These are phyloP conservation scores for Protobothrops flavoviridis DNA, from an alignment of 2,113 vertebrate species.

Conservation along the genomic window DNA sequence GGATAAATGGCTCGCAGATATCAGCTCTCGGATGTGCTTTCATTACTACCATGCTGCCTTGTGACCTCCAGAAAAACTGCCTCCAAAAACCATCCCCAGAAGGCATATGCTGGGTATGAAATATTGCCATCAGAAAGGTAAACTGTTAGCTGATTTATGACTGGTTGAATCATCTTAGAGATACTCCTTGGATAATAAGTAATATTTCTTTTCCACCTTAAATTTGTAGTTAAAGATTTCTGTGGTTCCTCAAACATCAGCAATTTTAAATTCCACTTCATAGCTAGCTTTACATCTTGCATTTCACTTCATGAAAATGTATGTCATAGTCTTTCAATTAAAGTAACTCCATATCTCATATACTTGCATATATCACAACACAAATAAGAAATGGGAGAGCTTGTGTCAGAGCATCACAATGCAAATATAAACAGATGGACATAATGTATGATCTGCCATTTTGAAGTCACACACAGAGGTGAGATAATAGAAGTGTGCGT, in stretches of 20 bases:
- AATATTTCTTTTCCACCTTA: background rate
- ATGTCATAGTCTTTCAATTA: background rate
- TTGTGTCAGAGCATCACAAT: background rate
- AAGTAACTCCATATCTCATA: background rate
- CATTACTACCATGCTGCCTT: background rate
- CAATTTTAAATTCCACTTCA: background rate
- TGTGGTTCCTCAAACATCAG: background rate
- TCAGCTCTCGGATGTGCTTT: background rate
- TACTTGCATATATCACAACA: background rate
- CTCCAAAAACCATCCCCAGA: background rate
- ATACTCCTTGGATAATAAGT: background rate
- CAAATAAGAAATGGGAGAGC: background rate
- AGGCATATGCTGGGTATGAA: background rate
- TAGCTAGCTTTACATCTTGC: no score
- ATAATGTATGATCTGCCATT: background rate
- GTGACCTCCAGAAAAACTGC: background rate
- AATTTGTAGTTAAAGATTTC: background rate
- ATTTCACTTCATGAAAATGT: background rate
- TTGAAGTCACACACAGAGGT: background rate
- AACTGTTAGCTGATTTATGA: background rate
- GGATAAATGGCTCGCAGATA: background rate
- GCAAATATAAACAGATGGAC: background rate
- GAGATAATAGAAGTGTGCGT: background rate
- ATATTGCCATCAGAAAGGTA: background rate
- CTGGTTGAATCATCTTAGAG: background rate